phyloP scores from a whole-genome alignment of 2,888 invertebrate genomes.

The Drosophila hamatofila region DNA sequence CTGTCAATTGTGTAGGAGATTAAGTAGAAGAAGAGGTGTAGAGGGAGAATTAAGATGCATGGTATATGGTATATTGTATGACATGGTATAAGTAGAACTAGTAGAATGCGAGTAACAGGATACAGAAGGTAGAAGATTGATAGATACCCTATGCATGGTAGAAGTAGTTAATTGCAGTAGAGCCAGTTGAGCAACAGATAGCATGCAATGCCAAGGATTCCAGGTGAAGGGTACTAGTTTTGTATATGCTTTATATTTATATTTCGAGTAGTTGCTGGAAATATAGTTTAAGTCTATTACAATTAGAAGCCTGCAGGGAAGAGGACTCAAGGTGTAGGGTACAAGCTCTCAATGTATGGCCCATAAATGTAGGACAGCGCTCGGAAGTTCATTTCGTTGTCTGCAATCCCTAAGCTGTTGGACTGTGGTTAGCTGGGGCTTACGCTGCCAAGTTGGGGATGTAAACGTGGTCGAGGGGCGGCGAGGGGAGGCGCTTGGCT shows the following conservation, averaged over 20 bases:
- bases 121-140: neutral
- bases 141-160: neutral
- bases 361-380: neutral
- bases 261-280: no score
- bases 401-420: neutral
- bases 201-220: no score
- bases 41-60: no score
- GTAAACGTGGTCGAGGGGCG: neutral
- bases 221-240: no score
- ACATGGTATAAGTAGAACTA: neutral
- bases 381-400: neutral
- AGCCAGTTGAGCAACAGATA: no score
- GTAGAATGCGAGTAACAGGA: neutral
- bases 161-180: neutral
- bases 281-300: neutral
- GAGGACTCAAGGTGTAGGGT: neutral
- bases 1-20: no score
- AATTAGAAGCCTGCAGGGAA: neutral
- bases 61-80: no score
- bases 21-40: no score
- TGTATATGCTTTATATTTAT: no score
- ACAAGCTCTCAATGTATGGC: neutral
- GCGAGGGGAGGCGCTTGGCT: neutral
- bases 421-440: neutral
- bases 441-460: neutral